phyloP scores from a whole-genome alignment of 2,888 invertebrate species.

The Pachliopta kotzebuea region DNA sequence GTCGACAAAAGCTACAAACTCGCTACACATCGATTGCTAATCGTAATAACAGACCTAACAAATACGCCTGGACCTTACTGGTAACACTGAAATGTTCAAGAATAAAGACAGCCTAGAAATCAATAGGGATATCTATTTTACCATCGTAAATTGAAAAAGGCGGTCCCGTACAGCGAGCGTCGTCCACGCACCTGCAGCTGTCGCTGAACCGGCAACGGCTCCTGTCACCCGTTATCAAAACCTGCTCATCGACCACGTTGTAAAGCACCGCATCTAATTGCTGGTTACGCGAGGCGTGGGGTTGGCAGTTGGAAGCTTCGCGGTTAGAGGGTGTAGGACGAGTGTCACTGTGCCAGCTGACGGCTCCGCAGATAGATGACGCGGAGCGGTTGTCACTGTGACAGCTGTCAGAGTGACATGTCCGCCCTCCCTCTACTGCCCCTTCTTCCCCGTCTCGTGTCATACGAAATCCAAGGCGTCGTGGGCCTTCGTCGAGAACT shows the following conservation, averaged over 20 bases:
- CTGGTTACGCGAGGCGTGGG: not conserved
- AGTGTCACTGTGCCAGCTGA: slow-evolving; percentile 19
- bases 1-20: too few relatives aligned
- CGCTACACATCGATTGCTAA: too few relatives aligned
- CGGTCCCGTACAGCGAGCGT: slow-evolving; percentile 32
- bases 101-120: slow-evolving; percentile 36
- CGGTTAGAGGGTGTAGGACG: not conserved
- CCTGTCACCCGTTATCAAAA: slow-evolving; percentile 16
- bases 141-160: slow-evolving; percentile 51
- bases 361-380: slow-evolving; percentile 5
- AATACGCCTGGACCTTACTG: too few relatives aligned
- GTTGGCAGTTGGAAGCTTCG: not conserved
- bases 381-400: slow-evolving; percentile 31
- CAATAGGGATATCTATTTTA: slow-evolving; percentile 52
- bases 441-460: slow-evolving; percentile 76
- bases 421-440: slow-evolving; percentile 51
- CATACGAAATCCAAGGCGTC: slow-evolving; percentile 87
- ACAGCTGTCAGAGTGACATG: slow-evolving; percentile 35
- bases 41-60: too few relatives aligned
- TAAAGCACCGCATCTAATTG: slow-evolving; percentile 6
- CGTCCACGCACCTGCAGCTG: slow-evolving; percentile 39
- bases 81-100: too few relatives aligned
- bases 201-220: slow-evolving; percentile 42
- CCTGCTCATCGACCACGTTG: slow-evolving; percentile 1
- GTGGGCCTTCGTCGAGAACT: slow-evolving; percentile 66